Evolutionary conservation across 2,113 vertebrate genomes (phyloP).

Genomic region (Pluvianellus socialis): DNA sequence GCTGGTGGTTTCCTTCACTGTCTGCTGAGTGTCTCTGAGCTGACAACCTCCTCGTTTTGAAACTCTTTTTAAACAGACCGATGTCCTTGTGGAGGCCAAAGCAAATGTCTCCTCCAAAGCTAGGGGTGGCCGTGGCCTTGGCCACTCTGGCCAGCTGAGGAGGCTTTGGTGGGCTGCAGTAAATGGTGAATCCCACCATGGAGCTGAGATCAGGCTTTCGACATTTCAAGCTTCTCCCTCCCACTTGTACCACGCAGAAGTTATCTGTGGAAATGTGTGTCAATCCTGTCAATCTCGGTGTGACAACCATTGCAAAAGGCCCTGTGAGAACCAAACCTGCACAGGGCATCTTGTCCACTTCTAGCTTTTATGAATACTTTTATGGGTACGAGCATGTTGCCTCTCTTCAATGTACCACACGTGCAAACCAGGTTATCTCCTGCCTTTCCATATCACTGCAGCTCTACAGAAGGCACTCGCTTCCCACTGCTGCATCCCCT

Average conservation of each 20-base stretch:
- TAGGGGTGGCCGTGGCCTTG: neutral
- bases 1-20: neutral
- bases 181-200: neutral
- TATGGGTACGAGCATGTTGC: neutral
- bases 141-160: rapidly evolving
- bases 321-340: neutral
- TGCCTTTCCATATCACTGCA: neutral
- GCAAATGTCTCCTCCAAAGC: neutral
- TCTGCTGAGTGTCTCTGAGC: neutral
- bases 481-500: neutral
- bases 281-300: neutral
- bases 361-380: neutral
- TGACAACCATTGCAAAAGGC: neutral
- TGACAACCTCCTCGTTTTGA: neutral
- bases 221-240: neutral
- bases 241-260: neutral
- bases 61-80: neutral
- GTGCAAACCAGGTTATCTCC: neutral
- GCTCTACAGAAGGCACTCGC: neutral
- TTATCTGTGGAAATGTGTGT: neutral
- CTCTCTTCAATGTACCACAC: neutral
- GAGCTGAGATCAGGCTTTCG: neutral
- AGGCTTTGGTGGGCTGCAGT: neutral
- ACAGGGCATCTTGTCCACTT: neutral
- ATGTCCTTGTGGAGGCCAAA: neutral